Evolutionary conservation across 2,113 vertebrate genomes (phyloP).

Genomic region (Numida meleagris): DNA sequence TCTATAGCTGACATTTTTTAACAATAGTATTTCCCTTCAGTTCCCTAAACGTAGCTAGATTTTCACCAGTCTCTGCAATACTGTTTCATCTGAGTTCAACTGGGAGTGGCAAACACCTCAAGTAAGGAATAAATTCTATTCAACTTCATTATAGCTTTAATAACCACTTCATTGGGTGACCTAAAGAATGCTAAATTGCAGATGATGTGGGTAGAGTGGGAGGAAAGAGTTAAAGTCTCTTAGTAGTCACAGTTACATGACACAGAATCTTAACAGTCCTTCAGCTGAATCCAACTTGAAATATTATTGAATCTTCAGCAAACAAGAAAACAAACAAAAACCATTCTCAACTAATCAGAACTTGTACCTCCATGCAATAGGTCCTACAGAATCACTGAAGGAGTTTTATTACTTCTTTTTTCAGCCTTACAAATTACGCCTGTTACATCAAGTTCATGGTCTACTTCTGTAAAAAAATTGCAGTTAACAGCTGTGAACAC

Average conservation of each 20-base stretch:
- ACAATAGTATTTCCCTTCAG: neutral
- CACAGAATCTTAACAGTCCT: neutral
- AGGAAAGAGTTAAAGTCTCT: neutral
- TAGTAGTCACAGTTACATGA: neutral
- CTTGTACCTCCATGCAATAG: neutral
- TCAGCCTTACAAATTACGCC: neutral
- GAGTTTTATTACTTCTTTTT: neutral
- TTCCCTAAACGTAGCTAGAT: neutral
- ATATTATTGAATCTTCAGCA: neutral
- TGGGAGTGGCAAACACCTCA: neutral
- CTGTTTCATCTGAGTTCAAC: conserved; percentile 14
- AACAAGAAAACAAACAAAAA: neutral
- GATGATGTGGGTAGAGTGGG: neutral
- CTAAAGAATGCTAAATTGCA: neutral
- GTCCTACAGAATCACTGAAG: neutral
- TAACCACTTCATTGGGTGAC: neutral
- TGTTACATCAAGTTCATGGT: neutral
- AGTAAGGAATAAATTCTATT: conserved; percentile 11
- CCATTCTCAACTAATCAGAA: neutral
- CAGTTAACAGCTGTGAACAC: neutral
- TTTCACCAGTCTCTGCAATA: neutral
- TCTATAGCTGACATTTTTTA: neutral
- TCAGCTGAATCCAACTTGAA: neutral
- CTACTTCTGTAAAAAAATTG: neutral
- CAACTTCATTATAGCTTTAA: conserved; percentile 20